phyloP scores from a whole-genome alignment of 2,797 vertebrate species.

The Poecilia picta region DNA sequence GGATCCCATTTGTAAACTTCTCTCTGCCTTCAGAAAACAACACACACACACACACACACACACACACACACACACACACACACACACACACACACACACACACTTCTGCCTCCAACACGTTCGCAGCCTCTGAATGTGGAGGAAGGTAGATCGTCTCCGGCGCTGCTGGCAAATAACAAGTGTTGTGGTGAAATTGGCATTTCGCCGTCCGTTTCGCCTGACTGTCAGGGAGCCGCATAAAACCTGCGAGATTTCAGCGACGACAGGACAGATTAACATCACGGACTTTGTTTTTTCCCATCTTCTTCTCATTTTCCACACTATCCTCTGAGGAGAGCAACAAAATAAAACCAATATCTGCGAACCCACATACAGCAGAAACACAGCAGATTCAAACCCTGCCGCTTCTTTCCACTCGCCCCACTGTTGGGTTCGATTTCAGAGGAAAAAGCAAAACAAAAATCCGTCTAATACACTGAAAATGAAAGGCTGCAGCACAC shows the following conservation, averaged over 20 bases:
- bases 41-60: conserved; percentile 21
- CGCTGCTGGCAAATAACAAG: conserved; percentile 70
- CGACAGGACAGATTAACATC: conserved; percentile 77
- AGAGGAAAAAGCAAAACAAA: conserved; percentile 37
- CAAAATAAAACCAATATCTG: conserved; percentile 71
- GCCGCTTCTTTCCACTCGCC: conserved; percentile 27
- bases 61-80: conserved; percentile 3
- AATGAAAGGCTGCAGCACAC: conserved; percentile 33
- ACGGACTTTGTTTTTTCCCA: conserved; percentile 70
- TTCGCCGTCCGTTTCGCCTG: conserved; percentile 73
- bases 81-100: conserved; percentile 23
- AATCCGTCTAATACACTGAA: conserved; percentile 35
- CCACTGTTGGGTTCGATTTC: conserved; percentile 28
- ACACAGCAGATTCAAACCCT: conserved; percentile 39
- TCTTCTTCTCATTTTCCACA: conserved; percentile 66
- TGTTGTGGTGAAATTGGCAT: conserved; percentile 75
- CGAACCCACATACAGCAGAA: conserved; percentile 44
- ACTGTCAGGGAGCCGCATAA: conserved; percentile 63
- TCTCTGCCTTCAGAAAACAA: conserved; percentile 21
- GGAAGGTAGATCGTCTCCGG: conserved; percentile 69
- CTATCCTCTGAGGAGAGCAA: conserved; percentile 58
- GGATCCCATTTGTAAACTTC: conserved; percentile 83
- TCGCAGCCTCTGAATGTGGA: conserved; percentile 64
- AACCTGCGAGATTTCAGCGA: conserved; percentile 66
- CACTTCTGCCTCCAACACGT: conserved; percentile 7